A percentile compares a stretch with the other conserved stretches of the same genome.
Evolutionary conservation across 2,888 invertebrate species (phyloP).

Genomic region (Sepiola atlantica): DNA sequence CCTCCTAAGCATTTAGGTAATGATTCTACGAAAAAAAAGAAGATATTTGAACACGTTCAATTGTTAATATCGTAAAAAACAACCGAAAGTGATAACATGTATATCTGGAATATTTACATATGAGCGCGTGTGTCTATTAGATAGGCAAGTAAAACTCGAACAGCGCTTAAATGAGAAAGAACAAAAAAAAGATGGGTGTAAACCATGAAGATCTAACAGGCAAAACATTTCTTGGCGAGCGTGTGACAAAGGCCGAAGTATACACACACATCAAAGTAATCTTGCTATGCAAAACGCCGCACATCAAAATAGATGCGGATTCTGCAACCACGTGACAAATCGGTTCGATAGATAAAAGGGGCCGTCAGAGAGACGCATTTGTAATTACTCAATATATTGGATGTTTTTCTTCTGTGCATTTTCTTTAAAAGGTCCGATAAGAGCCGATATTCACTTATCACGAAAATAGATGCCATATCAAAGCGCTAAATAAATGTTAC

Average conservation of each 20-base stretch:
- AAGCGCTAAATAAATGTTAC: background rate
- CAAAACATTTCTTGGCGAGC: background rate
- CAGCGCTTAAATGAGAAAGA: background rate
- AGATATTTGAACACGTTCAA: too few species aligned
- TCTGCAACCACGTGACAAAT: background rate
- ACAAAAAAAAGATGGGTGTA: background rate
- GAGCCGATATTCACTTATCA: background rate
- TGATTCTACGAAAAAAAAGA: too few species aligned
- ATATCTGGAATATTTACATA: too few species aligned
- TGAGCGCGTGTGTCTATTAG: too few species aligned
- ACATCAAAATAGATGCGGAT: background rate
- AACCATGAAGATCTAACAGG: background rate
- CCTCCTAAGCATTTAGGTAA: too few species aligned
- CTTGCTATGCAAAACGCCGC: background rate
- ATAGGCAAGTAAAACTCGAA: too few species aligned
- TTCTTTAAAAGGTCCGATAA: background rate
- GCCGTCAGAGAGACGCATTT: background rate
- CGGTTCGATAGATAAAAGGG: background rate
- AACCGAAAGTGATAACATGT: too few species aligned
- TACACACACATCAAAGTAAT: background rate
- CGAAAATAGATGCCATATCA: background rate
- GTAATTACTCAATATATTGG: background rate
- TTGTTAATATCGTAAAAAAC: too few species aligned
- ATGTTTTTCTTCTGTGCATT: background rate
- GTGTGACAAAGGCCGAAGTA: background rate